Conservation (phyloP, 1,140 invertebrate species). For the Cotesia vestalis region DNA sequence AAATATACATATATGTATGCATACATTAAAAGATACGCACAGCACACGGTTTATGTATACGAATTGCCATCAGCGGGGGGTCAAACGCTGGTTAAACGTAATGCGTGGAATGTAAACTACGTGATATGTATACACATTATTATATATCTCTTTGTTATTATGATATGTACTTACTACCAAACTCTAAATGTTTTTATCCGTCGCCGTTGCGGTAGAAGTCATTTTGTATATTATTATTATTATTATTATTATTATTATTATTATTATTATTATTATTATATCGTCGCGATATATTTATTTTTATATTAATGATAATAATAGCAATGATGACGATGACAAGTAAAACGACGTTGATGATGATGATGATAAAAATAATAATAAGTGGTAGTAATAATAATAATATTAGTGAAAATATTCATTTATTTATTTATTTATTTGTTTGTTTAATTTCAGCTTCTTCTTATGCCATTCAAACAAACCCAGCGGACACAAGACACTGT, state of each 20-base stretch:
- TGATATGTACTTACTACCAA: constrained; percentile 5
- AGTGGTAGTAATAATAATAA: constrained; percentile 1
- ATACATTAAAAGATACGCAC: too few relatives aligned
- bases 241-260: too few relatives aligned
- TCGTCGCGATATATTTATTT: too few relatives aligned
- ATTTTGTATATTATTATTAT: too few relatives aligned
- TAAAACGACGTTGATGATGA: too few relatives aligned
- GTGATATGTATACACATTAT: constrained; percentile 7
- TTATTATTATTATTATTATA: too few relatives aligned
- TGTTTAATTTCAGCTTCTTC: constrained; percentile 68
- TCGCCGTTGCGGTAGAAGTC: too few relatives aligned
- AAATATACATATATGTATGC: not conserved
- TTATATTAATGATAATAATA: too few relatives aligned
- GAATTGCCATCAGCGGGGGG: constrained; percentile 21
- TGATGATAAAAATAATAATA: too few relatives aligned
- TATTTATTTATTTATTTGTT: constrained; percentile 20
- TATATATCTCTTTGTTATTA: not conserved
- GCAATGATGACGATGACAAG: too few relatives aligned
- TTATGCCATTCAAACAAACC: constrained; percentile 69
- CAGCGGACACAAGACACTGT: constrained; percentile 66
- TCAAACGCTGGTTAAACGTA: constrained; percentile 17
- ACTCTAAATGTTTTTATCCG: not conserved
- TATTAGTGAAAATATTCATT: not conserved
- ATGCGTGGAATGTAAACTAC: constrained; percentile 18
- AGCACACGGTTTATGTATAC: constrained; percentile 12